These are phyloP conservation scores for Dyspetes luteomarginatus DNA, from an alignment of 2,888 invertebrate genomes.

Conservation along the genomic window DNA sequence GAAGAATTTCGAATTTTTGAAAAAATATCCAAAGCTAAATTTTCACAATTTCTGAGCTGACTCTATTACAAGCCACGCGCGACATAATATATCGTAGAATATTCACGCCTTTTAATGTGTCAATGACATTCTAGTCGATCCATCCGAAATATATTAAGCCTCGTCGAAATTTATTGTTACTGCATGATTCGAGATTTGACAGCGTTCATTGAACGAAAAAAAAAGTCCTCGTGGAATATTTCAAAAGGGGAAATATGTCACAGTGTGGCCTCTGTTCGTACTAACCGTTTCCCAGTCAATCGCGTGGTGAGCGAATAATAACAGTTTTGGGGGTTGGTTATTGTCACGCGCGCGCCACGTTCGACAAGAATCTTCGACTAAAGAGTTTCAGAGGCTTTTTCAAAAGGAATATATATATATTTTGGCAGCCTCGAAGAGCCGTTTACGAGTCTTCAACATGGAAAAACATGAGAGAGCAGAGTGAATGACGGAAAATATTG, in stretches of 20 bases:
- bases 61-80: too few species aligned
- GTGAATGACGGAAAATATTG: constrained; percentile 72
- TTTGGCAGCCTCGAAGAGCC: constrained; percentile 68
- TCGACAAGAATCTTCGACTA: constrained; percentile 42
- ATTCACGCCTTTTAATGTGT: not conserved
- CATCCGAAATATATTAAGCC: constrained; percentile 12
- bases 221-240: not conserved
- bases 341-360: constrained; percentile 15
- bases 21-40: too few species aligned
- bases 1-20: too few species aligned
- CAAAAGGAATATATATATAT: constrained; percentile 44
- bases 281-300: constrained; percentile 46
- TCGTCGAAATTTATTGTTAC: constrained; percentile 10
- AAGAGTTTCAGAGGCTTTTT: constrained; percentile 38
- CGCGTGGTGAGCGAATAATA: constrained; percentile 21
- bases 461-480: constrained; percentile 74
- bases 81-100: too few species aligned
- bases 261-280: not conserved
- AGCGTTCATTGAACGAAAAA: constrained; percentile 21
- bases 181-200: constrained; percentile 38
- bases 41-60: too few species aligned
- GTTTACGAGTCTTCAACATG: constrained; percentile 71
- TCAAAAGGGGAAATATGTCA: constrained; percentile 35
- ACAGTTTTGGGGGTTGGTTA: constrained; percentile 26
- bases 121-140: constrained; percentile 1